Evolutionary conservation across 2,113 vertebrate genomes (phyloP).

Genomic region (human): GRCh38 chr2:202148001-202148500

Average conservation of each 20-base stretch:
- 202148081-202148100: conserved; percentile 61
- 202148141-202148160: conserved; percentile 22
- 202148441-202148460: not conserved
- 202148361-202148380: not conserved
- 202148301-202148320: not conserved
- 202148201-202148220: conserved; percentile 34
- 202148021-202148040: conserved; percentile 70
- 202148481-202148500: not conserved
- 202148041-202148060: conserved; percentile 71
- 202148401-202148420: not conserved
- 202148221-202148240: not conserved
- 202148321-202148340: not conserved
- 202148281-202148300: not conserved
- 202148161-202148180: not conserved
- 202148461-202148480: not conserved
- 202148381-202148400: not conserved
- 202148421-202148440: not conserved
- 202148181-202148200: not conserved
- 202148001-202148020: conserved; percentile 48
- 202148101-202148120: conserved; percentile 49
- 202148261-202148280: not conserved
- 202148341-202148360: not conserved
- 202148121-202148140: not conserved
- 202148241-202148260: not conserved
- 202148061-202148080: conserved; percentile 66